Evolutionary conservation across 1,140 invertebrate genomes (phyloP).

Genomic region (Nasonia longicornis): DNA sequence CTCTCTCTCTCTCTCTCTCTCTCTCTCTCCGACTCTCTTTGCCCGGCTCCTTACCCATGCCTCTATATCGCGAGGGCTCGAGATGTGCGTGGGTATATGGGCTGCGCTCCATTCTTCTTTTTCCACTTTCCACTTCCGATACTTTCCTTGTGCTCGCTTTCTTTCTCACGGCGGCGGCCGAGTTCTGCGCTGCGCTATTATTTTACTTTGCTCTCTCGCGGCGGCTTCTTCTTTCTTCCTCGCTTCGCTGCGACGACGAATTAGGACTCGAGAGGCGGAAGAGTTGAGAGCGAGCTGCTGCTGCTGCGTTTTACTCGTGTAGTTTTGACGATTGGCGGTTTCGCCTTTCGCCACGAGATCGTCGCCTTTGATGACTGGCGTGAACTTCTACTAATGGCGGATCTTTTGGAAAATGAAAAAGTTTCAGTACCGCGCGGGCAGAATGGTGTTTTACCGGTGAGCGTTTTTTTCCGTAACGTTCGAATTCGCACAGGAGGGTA

Average conservation of each 20-base stretch:
- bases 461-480: background rate
- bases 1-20: background rate
- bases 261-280: background rate
- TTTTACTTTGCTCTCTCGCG: slow-evolving; percentile 29
- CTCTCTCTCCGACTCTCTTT: background rate
- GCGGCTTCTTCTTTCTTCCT: background rate
- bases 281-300: background rate
- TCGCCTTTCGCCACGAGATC: background rate
- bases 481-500: background rate
- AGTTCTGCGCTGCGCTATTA: slow-evolving; percentile 9
- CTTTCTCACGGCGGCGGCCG: background rate
- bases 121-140: slow-evolving; percentile 22
- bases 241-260: background rate
- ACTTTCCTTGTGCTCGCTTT: slow-evolving; percentile 3
- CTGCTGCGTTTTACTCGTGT: background rate
- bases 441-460: background rate
- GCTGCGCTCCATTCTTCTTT: background rate
- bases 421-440: background rate
- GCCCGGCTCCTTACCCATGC: slow-evolving; percentile 1
- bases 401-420: slow-evolving; percentile 1
- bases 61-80: background rate
- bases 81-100: background rate
- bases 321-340: background rate
- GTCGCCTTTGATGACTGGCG: background rate
- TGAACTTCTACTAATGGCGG: background rate